Percentiles rank a stretch among this genome's conserved stretches.
Evolutionary conservation across 2,888 invertebrate species (phyloP).

Genomic region (Yponomeuta evonymella): DNA sequence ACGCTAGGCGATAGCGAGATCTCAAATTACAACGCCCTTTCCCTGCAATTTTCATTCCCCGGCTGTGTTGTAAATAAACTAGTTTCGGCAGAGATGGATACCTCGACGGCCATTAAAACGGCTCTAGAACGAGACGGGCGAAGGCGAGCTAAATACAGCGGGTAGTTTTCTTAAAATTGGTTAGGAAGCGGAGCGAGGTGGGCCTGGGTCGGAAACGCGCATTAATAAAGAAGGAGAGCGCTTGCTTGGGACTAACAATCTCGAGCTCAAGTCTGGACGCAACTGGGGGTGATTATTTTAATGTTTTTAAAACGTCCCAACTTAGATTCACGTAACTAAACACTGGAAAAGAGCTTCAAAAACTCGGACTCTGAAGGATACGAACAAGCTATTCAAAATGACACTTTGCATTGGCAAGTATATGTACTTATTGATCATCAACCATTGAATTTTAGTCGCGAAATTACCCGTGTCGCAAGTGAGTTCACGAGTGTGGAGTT

Average conservation of each 20-base stretch:
- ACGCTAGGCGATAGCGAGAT: slow-evolving; percentile 12
- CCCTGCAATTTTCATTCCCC: slow-evolving; percentile 17
- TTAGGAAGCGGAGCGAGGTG: slow-evolving; percentile 25
- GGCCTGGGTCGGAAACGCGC: slow-evolving; percentile 31
- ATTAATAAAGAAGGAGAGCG: slow-evolving; percentile 44
- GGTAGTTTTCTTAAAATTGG: slow-evolving; percentile 55
- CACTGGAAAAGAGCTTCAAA: not conserved
- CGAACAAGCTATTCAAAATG: no score
- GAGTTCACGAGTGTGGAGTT: no score
- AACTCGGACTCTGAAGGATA: no score
- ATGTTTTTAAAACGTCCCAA: not conserved
- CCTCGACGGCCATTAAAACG: not conserved
- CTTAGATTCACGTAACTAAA: not conserved
- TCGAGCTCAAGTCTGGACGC: slow-evolving; percentile 23
- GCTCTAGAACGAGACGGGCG: not conserved
- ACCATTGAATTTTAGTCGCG: no score
- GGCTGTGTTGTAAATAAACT: slow-evolving; percentile 11
- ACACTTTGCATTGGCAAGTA: no score
- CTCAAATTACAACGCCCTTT: not conserved
- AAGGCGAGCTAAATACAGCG: not conserved
- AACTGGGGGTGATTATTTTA: not conserved
- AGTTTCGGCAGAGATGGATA: slow-evolving; percentile 11
- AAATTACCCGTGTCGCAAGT: no score
- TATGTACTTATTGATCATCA: no score
- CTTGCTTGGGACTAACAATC: slow-evolving; percentile 41